Evolutionary conservation across 2,113 vertebrate genomes (phyloP).

Genomic region (Phocoena sinus): DNA sequence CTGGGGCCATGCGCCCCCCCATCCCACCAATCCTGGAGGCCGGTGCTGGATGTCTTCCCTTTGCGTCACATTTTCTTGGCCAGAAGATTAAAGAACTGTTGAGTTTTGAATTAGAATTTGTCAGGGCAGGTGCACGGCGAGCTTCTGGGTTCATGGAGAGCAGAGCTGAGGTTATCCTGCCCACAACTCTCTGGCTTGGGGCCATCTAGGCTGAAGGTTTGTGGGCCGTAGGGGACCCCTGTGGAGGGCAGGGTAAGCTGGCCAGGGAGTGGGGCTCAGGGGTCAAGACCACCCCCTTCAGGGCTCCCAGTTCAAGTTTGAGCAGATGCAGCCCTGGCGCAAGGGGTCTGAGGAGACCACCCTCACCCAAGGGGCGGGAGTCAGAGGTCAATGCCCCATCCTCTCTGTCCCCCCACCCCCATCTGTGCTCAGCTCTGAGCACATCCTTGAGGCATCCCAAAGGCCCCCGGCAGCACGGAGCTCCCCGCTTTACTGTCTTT

Average conservation of each 20-base stretch:
- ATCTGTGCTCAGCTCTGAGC: neutral
- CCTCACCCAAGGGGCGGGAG: neutral
- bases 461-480: fast-evolving
- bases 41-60: neutral
- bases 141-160: neutral
- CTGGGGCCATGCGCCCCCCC: fast-evolving
- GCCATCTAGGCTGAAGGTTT: neutral
- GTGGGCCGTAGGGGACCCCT: neutral
- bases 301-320: neutral
- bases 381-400: fast-evolving
- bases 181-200: neutral
- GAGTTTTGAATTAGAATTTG: neutral
- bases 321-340: fast-evolving
- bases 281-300: neutral
- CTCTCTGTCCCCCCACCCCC: fast-evolving
- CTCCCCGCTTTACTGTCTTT: fast-evolving
- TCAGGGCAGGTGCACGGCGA: fast-evolving
- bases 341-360: neutral
- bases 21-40: neutral
- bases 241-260: fast-evolving
- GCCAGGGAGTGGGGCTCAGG: neutral
- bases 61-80: neutral
- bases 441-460: fast-evolving
- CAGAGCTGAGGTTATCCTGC: no score
- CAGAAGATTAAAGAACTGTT: neutral